Percentiles rank a stretch among this genome's conserved stretches.
Evolutionary conservation across 2,113 vertebrate genomes (phyloP).

Genomic region (Corynorhinus townsendii): DNA sequence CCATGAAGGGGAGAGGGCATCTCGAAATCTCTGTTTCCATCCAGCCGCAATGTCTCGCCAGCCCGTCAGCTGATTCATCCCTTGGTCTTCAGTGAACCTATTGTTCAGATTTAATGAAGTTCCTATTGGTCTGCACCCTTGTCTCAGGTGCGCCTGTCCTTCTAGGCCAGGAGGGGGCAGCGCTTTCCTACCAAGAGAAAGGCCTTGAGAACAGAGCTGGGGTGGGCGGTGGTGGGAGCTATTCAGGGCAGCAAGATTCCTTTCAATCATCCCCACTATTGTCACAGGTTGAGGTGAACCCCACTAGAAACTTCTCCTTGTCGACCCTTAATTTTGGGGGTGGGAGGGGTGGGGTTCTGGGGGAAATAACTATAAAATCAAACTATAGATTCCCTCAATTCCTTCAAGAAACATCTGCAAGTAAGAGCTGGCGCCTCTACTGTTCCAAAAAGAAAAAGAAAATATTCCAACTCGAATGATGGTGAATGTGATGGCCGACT

Average conservation of each 20-base stretch:
- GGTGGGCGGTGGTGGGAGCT: rapidly evolving
- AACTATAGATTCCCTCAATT: no score
- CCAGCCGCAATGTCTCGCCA: constrained; percentile 56
- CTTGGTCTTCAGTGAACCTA: constrained; percentile 65
- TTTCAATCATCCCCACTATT: rapidly evolving
- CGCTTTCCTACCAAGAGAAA: constrained; percentile 70
- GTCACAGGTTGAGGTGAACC: rapidly evolving
- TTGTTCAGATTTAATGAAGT: constrained; percentile 70
- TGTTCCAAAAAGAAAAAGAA: not conserved
- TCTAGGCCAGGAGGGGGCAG: constrained; percentile 81
- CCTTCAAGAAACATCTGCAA: not conserved
- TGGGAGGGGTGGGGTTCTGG: no score
- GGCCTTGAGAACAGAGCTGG: rapidly evolving
- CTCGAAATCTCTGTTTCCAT: constrained; percentile 59
- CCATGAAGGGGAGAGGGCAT: constrained; percentile 42
- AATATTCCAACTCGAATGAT: not conserved
- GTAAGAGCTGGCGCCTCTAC: not conserved
- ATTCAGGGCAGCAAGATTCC: not conserved
- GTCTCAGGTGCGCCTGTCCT: rapidly evolving
- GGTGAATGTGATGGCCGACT: rapidly evolving
- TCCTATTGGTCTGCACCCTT: constrained; percentile 44
- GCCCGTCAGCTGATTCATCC: constrained; percentile 40
- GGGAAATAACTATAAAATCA: not conserved
- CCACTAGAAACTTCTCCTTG: not conserved
- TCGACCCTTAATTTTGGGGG: not conserved